Conservation (phyloP, 2,888 invertebrate species). For the Taphrorychus bicolor region DNA sequence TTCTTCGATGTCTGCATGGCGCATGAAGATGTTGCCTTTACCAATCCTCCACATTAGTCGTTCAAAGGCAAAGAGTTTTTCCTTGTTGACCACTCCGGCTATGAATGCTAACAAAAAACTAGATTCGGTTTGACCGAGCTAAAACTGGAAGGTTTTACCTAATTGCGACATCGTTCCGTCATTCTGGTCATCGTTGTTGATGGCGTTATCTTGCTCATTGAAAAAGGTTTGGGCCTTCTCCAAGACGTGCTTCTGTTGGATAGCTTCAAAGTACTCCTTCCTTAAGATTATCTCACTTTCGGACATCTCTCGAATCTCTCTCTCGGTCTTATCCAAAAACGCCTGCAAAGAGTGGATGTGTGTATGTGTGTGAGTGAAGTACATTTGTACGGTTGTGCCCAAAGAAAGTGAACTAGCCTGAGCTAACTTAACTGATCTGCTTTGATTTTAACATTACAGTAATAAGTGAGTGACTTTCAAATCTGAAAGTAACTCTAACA, state of each 20-base stretch:
- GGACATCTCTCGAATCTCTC: slow-evolving; percentile 91
- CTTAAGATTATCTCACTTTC: slow-evolving; percentile 91
- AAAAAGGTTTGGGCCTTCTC: slow-evolving; percentile 92
- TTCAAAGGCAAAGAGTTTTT: slow-evolving; percentile 88
- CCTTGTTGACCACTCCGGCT: slow-evolving; percentile 90
- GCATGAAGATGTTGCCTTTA: slow-evolving; percentile 89
- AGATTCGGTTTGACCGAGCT: too few relatives aligned
- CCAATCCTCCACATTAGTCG: slow-evolving; percentile 93
- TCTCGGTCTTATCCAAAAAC: slow-evolving; percentile 94
- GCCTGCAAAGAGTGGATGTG: too few relatives aligned
- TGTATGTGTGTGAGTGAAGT: too few relatives aligned
- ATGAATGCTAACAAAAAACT: slow-evolving; percentile 70
- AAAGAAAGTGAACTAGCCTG: too few relatives aligned
- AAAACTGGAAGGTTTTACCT: too few relatives aligned
- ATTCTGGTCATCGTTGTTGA: slow-evolving; percentile 17
- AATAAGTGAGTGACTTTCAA: too few relatives aligned
- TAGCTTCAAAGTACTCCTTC: slow-evolving; percentile 88
- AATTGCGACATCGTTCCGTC: slow-evolving; percentile 52
- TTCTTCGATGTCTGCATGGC: slow-evolving; percentile 84
- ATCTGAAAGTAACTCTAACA: too few relatives aligned
- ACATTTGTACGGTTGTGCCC: too few relatives aligned
- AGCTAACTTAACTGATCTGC: too few relatives aligned
- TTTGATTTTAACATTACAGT: too few relatives aligned
- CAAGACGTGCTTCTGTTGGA: slow-evolving; percentile 88
- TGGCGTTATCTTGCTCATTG: slow-evolving; percentile 75